Evolutionary conservation across 2,113 vertebrate genomes (phyloP), one percentile per base, ranked within the genome.

Genomic region (Laterallus jamaicensis): DNA sequence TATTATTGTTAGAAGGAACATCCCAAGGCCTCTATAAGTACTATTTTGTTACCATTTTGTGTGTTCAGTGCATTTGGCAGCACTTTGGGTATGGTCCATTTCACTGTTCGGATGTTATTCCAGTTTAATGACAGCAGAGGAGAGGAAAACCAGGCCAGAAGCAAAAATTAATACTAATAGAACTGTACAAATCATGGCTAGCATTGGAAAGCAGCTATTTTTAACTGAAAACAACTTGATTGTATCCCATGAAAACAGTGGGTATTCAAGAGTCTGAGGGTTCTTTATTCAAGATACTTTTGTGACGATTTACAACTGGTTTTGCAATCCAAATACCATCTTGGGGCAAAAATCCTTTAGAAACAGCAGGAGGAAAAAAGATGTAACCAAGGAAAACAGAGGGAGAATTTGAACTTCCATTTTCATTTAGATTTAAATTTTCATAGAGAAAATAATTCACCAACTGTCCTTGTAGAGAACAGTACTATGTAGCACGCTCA

Each of bases 401-500:
- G 26, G n/a, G 25, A 62, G 40, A 81, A 49, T 58, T 78, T 71
- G 31, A 90, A 78, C 67, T 90, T 37, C 26, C 59, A 5, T 66
- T 78, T 89, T 44, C 3, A 59, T 81, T 92, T 42, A 88, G 24
- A 71, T 76, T 90, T 81, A 91, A 81, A 35, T 70, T 35, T 80
- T 90, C 6, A 22, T 58, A 58, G 74, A 69, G 60, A 87, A 92
- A 93, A 82, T 68, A 66, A 63, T 80, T 93, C 6, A 71, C 8
- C 3, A 54, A 50, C 29, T 87, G 18, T 93, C 55, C 49, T 88
- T 91, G 18, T 52, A 70, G 93, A 92, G 73, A 95, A 66, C 40
- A 90, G 81, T 97, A 81, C 64, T 95, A 64, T 88, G 90, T 96
- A 90, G 80, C 91, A 90, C 66, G 31, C 22, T 64, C 3, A 1